These are phyloP conservation scores for Diglossa brunneiventris DNA, from an alignment of 2,113 vertebrate species.

Conservation along the genomic window DNA sequence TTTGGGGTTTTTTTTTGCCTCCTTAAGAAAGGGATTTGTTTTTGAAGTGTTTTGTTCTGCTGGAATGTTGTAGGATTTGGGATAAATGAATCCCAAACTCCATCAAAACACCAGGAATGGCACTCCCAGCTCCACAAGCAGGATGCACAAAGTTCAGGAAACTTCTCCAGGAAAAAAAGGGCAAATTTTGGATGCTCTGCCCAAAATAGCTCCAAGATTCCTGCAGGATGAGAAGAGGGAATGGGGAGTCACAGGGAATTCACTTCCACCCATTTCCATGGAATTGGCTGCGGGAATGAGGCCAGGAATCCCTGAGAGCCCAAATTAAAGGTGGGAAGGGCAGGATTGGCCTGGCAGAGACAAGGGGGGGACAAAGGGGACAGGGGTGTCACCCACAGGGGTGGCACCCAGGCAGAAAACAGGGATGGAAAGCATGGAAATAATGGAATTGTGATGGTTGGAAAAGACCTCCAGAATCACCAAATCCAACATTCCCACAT, in stretches of 20 bases:
- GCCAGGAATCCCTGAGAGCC: neutral
- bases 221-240: accelerated
- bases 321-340: neutral
- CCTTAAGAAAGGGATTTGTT: neutral
- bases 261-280: neutral
- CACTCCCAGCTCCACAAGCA: neutral
- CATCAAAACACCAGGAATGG: accelerated
- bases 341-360: neutral
- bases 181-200: neutral
- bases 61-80: accelerated
- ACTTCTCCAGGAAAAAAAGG: neutral
- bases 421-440: neutral
- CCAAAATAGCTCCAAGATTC: neutral
- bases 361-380: neutral
- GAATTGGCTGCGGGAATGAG: neutral
- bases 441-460: neutral
- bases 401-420: neutral
- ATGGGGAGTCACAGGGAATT: neutral
- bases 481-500: neutral
- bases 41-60: neutral
- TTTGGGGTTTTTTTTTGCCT: neutral
- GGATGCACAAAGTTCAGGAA: neutral
- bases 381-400: accelerated
- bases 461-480: neutral
- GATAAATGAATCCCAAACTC: accelerated